phyloP scores from a whole-genome alignment of 2,888 invertebrate genomes.

The Cheilosia grossa region DNA sequence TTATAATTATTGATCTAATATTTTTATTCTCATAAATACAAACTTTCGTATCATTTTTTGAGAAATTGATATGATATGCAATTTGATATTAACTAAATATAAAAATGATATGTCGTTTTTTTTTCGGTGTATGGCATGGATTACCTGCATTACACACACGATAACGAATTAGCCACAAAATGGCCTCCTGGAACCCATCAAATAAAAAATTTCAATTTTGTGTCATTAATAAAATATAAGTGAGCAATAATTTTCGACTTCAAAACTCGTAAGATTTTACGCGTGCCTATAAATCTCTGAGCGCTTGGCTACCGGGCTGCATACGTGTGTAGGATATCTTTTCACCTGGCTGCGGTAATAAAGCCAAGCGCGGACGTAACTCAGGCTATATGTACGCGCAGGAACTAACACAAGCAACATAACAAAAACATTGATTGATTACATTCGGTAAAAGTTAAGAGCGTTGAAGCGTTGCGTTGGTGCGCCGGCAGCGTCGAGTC shows the following conservation, averaged over 20 bases:
- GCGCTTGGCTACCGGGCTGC: conserved; percentile 15
- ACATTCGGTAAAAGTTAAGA: conserved; percentile 49
- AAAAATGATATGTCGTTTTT: background rate
- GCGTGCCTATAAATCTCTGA: conserved; percentile 59
- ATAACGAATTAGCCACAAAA: conserved; percentile 34
- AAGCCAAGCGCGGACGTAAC: conserved; percentile 39
- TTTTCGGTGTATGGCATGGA: background rate
- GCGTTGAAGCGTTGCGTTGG: conserved; percentile 26
- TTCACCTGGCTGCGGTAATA: conserved; percentile 66
- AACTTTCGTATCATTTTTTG: background rate
- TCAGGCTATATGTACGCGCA: conserved; percentile 4
- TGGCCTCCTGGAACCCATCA: conserved; percentile 63
- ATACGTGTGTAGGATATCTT: conserved; percentile 28
- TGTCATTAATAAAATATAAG: conserved; percentile 74
- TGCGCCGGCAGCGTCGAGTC: background rate
- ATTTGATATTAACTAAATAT: background rate
- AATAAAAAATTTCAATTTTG: conserved; percentile 72
- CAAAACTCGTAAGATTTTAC: conserved; percentile 70
- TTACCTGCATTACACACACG: background rate
- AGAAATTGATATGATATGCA: conserved; percentile 4
- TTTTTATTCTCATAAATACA: conserved; percentile 1
- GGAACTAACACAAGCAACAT: conserved; percentile 22
- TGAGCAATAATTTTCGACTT: conserved; percentile 72
- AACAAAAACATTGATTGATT: conserved; percentile 61
- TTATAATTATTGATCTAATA: conserved; percentile 2